Evolutionary conservation across 2,888 invertebrate genomes (phyloP).

Genomic region (Tethea ocularis): DNA sequence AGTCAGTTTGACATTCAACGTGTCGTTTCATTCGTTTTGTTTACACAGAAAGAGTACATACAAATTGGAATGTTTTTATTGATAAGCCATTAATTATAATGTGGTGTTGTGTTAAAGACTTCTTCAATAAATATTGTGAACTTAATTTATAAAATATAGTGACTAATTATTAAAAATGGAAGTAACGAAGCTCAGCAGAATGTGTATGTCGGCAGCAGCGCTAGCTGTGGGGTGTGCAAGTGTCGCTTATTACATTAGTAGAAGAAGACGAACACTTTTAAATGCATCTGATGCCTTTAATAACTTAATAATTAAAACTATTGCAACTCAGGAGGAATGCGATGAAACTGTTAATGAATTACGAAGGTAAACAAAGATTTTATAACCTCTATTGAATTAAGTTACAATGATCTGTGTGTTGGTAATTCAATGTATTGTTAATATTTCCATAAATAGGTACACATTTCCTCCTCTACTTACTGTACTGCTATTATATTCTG

Average conservation of each 20-base stretch:
- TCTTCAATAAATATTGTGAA: too few relatives aligned
- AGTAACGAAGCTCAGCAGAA: conserved; percentile 39
- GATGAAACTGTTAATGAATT: conserved; percentile 55
- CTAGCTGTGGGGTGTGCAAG: conserved; percentile 48
- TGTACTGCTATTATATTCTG: too few relatives aligned
- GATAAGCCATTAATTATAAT: too few relatives aligned
- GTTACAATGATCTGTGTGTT: conserved; percentile 17
- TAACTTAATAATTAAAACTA: conserved; percentile 54
- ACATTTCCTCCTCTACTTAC: too few relatives aligned
- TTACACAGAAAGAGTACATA: too few relatives aligned
- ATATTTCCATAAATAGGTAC: too few relatives aligned
- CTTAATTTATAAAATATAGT: too few relatives aligned
- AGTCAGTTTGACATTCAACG: too few relatives aligned
- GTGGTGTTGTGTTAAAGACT: too few relatives aligned
- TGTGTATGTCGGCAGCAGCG: conserved; percentile 45
- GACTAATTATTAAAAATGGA: conserved; percentile 33
- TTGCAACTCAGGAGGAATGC: conserved; percentile 52
- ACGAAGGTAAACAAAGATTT: conserved; percentile 43
- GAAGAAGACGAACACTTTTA: conserved; percentile 30
- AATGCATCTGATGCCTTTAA: conserved; percentile 53
- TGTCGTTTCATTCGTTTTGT: too few relatives aligned
- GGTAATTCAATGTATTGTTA: too few relatives aligned
- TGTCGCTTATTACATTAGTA: conserved; percentile 44
- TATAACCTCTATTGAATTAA: conserved; percentile 6
- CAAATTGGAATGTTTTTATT: too few relatives aligned